These are phyloP conservation scores for Pelusios castaneus DNA, from an alignment of 2,113 vertebrate genomes.

Conservation along the genomic window DNA sequence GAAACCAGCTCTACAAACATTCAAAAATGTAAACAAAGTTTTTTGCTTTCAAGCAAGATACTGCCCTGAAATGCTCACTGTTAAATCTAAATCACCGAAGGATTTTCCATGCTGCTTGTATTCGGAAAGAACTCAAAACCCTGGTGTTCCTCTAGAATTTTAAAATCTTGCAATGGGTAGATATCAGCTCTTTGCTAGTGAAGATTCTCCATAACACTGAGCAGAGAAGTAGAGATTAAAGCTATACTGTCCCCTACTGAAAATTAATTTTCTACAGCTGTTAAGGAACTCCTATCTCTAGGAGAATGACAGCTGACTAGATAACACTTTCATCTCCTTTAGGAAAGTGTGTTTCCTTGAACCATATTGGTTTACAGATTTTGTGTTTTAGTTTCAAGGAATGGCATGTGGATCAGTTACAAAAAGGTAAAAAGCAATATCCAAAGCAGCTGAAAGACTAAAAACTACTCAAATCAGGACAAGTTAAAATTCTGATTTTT, in stretches of 20 bases:
- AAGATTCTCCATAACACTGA: conserved; percentile 64
- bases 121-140: conserved; percentile 48
- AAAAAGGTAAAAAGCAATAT: conserved; percentile 23
- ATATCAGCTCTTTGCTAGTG: conserved; percentile 52
- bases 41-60: conserved; percentile 19
- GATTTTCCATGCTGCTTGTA: conserved; percentile 60
- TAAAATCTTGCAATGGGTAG: conserved; percentile 48
- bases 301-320: conserved; percentile 59
- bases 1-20: neutral
- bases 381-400: conserved; percentile 48
- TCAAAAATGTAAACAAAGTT: conserved; percentile 31
- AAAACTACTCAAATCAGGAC: neutral
- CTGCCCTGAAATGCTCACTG: neutral
- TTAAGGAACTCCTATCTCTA: conserved; percentile 57
- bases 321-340: conserved; percentile 27
- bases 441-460: neutral
- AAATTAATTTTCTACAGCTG: conserved; percentile 76
- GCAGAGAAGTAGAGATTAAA: conserved; percentile 73
- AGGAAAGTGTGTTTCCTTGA: conserved; percentile 19
- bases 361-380: conserved; percentile 16
- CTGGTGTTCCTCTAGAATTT: conserved; percentile 46
- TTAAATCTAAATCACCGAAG: conserved; percentile 61
- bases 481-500: neutral
- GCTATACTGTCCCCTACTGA: conserved; percentile 44
- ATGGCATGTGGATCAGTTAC: conserved; percentile 8